Percentiles rank a stretch among this genome's conserved stretches.
Conservation (phyloP, 2,113 vertebrate species). For the Smithornis capensis region DNA sequence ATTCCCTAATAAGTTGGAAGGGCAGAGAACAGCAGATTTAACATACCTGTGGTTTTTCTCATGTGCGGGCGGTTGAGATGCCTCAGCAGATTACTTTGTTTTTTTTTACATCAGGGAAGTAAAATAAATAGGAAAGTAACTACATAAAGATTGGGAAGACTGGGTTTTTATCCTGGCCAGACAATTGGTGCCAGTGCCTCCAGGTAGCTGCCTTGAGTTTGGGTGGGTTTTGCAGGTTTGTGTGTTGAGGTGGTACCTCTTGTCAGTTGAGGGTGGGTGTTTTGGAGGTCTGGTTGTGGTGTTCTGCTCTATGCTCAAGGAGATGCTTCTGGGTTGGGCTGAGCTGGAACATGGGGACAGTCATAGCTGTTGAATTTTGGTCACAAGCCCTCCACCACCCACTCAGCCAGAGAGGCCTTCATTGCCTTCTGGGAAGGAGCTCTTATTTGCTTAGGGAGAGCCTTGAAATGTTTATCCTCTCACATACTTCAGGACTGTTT, state of each 20-base stretch:
- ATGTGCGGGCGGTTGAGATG: neutral
- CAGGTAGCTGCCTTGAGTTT: neutral
- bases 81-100: neutral
- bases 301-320: neutral
- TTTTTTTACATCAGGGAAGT: neutral
- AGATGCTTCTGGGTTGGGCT: neutral
- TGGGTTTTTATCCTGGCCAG: rapidly evolving
- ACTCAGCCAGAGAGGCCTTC: neutral
- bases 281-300: neutral
- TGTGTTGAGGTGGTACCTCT: neutral
- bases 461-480: neutral
- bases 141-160: neutral
- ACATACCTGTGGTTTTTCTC: neutral
- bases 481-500: neutral
- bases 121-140: neutral
- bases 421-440: neutral
- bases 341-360: neutral
- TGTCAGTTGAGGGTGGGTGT: neutral
- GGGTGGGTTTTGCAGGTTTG: neutral
- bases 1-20: neutral
- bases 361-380: neutral
- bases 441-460: neutral
- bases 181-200: neutral
- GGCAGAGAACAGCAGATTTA: neutral
- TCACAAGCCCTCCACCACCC: rapidly evolving